A percentile compares a stretch with the other conserved stretches of the same genome.
Conservation (phyloP, 2,797 vertebrate species). For the Tadarida brasiliensis region DNA sequence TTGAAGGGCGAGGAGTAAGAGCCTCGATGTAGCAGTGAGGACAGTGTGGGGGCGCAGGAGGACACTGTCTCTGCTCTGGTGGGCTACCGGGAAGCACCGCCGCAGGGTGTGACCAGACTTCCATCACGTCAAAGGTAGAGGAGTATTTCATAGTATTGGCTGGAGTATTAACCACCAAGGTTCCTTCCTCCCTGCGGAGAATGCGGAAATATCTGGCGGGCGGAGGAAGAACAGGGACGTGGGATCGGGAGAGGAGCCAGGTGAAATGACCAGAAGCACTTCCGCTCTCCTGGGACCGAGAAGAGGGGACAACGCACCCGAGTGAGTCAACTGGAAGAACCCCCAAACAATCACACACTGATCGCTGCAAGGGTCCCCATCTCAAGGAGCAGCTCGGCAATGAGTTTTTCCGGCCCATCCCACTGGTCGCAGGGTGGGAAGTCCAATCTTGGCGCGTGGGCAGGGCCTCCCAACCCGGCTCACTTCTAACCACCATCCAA, state of each 20-base stretch:
- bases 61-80: not conserved
- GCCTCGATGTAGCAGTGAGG: too few species aligned
- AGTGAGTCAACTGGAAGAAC: not conserved
- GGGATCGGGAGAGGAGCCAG: not conserved
- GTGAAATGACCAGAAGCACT: fast-evolving
- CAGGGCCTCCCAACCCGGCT: not conserved
- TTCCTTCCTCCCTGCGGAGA: not conserved
- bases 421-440: not conserved
- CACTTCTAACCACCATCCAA: not conserved
- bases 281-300: not conserved
- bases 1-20: not conserved
- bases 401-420: not conserved
- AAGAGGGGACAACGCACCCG: not conserved
- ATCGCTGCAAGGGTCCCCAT: fast-evolving
- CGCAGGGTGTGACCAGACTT: not conserved
- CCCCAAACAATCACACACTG: fast-evolving
- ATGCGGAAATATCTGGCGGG: not conserved
- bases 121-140: not conserved
- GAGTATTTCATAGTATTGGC: not conserved
- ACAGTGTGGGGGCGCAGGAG: not conserved
- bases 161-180: not conserved
- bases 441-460: not conserved
- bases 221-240: not conserved
- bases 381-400: not conserved
- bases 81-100: not conserved